These are phyloP conservation scores for Paramacrobiotus metropolitanus DNA, from an alignment of 1,140 invertebrate species.

Conservation along the genomic window DNA sequence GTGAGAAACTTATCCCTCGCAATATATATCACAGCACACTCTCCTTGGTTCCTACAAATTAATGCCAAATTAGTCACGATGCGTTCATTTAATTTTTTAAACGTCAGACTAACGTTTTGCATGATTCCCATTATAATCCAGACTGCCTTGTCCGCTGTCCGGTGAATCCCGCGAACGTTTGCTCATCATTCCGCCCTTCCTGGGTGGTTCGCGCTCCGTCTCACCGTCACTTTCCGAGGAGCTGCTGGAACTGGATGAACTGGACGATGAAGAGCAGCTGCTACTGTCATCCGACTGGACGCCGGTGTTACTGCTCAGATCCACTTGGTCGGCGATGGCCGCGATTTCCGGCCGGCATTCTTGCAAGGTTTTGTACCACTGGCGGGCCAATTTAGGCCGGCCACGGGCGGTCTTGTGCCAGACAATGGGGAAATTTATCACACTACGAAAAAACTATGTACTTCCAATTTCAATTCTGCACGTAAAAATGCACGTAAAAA, in stretches of 20 bases:
- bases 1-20: too few species aligned
- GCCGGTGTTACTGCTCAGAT: conserved; percentile 59
- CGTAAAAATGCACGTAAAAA: background rate
- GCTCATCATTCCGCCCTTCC: background rate
- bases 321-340: conserved; percentile 54
- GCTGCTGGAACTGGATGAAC: conserved; percentile 23
- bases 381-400: conserved; percentile 70
- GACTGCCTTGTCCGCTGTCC: background rate
- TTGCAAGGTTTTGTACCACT: conserved; percentile 41
- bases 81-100: background rate
- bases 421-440: conserved; percentile 82
- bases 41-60: too few species aligned
- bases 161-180: background rate
- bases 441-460: conserved; percentile 37
- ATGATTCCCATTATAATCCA: background rate
- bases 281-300: conserved; percentile 81
- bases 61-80: background rate
- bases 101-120: too few species aligned
- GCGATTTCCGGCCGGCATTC: conserved; percentile 57
- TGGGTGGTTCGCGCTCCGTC: background rate
- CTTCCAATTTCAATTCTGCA: too few species aligned
- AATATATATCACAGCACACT: too few species aligned
- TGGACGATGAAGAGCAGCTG: conserved; percentile 61
- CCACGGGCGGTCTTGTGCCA: conserved; percentile 95
- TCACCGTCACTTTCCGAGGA: conserved; percentile 14